phyloP scores from a whole-genome alignment of 2,113 vertebrate genomes.

The Lontra canadensis region DNA sequence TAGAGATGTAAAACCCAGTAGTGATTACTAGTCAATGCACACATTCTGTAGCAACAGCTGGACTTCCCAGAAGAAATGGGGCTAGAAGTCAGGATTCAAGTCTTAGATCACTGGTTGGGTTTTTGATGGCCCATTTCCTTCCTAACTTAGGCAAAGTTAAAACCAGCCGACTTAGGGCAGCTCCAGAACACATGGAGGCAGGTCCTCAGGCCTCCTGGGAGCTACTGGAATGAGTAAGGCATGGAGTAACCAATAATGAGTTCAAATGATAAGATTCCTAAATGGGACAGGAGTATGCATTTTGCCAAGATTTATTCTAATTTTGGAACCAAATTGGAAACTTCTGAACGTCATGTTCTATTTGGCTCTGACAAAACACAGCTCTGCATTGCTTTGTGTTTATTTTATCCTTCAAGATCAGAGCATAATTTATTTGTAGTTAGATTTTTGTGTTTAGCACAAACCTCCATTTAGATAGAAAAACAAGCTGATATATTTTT shows the following conservation, averaged over 20 bases:
- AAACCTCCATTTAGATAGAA: constrained; percentile 68
- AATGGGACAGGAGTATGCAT: constrained; percentile 50
- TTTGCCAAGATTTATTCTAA: constrained; percentile 79
- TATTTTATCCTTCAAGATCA: constrained; percentile 78
- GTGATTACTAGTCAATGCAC: background rate
- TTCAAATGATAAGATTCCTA: constrained; percentile 75
- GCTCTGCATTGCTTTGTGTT: constrained; percentile 67
- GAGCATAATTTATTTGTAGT: constrained; percentile 71
- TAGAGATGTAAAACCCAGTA: background rate
- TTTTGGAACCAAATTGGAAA: constrained; percentile 77
- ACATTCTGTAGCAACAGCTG: background rate
- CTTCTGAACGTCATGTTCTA: constrained; percentile 79
- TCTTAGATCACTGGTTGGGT: background rate
- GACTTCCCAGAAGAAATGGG: background rate
- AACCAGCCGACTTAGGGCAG: background rate
- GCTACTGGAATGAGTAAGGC: constrained; percentile 64
- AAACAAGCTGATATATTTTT: constrained; percentile 58
- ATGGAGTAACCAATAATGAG: constrained; percentile 43
- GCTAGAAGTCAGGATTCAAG: background rate
- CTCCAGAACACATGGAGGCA: background rate
- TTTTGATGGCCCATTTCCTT: constrained; percentile 32
- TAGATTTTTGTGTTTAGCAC: constrained; percentile 66
- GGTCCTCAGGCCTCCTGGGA: constrained; percentile 55
- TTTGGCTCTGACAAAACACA: constrained; percentile 67
- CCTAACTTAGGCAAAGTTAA: constrained; percentile 23